These are phyloP conservation scores for Neopelma chrysocephalum DNA, from an alignment of 2,797 vertebrate species.

Conservation along the genomic window DNA sequence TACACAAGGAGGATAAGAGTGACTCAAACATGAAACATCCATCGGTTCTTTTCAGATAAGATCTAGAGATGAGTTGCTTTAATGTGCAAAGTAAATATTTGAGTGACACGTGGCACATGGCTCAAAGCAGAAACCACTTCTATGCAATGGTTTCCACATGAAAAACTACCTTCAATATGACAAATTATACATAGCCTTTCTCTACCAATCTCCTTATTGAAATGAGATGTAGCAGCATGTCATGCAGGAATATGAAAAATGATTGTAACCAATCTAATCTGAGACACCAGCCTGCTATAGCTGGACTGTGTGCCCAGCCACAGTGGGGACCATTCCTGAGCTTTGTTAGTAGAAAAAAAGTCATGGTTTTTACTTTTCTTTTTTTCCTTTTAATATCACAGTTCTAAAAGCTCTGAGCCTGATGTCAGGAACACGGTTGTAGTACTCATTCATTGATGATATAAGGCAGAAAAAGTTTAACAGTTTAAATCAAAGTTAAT, in stretches of 20 bases:
- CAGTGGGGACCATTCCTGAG: too few species aligned
- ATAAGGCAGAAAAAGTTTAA: neutral
- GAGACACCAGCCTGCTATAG: neutral
- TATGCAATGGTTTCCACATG: neutral
- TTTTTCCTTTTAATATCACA: neutral
- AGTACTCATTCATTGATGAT: neutral
- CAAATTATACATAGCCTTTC: neutral
- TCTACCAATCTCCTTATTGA: neutral
- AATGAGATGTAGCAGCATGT: neutral
- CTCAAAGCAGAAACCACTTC: neutral
- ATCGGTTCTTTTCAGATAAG: conserved; percentile 9
- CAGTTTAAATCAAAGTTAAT: neutral
- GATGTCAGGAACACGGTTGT: neutral
- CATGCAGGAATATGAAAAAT: neutral
- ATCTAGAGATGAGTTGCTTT: neutral
- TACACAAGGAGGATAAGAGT: neutral
- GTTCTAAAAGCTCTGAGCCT: neutral
- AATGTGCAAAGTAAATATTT: conserved; percentile 9
- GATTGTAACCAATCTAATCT: neutral
- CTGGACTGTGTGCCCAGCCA: neutral
- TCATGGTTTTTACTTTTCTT: rapidly evolving
- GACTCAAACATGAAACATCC: conserved; percentile 13
- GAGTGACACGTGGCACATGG: neutral
- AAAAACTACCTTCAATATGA: neutral
- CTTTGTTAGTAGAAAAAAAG: neutral